Evolutionary conservation across 2,888 invertebrate genomes (phyloP), one percentile per base, ranked within the genome.

Genomic region (Eilema griseolum): DNA sequence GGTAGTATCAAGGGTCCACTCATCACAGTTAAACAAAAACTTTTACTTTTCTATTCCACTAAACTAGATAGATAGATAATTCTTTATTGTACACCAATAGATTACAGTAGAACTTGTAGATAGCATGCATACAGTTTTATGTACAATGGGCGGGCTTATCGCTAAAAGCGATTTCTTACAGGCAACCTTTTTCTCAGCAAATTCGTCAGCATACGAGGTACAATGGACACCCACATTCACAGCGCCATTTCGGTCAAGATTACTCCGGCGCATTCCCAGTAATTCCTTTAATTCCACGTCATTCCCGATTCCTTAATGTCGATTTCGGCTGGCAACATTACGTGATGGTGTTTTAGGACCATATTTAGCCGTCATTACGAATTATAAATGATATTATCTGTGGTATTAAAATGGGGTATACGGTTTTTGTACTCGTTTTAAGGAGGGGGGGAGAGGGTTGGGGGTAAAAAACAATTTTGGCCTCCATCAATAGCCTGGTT

Each of bases 251-350:
- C 79, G 80, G 79, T 67, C 77, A 79, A 86, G 83, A 86, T 88
- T 85, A 85, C 81, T 66, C 65, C 71, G 82, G 82, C 83, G 72
- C 80, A 78, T 85, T 83, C 80, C 80, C 79, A 74, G 87, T 88
- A 90, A 90, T 90, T 89, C 86, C 86, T 85, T 88, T 90, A 89
- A 90, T 90, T 87, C 86, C 82, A 83, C 79, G 76, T 74, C 66
- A 66, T 72, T 76, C 75, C 73, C 76, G 67, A 67, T 69, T 67
- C 64, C 66, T 70, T 77, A 79, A 81, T 82, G 77, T 74, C 63
- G 74, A 78, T 85, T 85, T 81, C 78, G 79, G 77, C 72, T 73
- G 67, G 67, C 67, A 74, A 69, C 65, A 7, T 70, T 64, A 78
- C 82, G 81, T 78, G 76, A 73, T 62, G 73, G 57, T 64, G 78